Evolutionary conservation across 2,888 invertebrate genomes (phyloP).

Genomic region (Hedychridium roseum): DNA sequence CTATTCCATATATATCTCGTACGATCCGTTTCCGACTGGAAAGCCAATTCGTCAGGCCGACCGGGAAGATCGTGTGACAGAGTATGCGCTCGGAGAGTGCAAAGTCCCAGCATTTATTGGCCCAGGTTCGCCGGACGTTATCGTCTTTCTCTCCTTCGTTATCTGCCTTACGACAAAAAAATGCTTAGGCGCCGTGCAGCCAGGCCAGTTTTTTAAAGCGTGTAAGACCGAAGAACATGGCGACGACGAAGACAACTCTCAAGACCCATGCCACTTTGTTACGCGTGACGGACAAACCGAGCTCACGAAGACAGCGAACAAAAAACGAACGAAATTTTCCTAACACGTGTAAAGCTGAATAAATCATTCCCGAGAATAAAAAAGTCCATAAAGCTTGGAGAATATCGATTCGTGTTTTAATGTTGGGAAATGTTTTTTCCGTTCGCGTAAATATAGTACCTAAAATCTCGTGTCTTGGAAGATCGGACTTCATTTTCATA

Average conservation of each 20-base stretch:
- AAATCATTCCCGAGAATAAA: too few relatives aligned
- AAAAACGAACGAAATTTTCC: too few relatives aligned
- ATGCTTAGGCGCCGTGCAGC: slow-evolving; percentile 29
- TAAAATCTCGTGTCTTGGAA: too few relatives aligned
- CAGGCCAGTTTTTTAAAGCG: slow-evolving; percentile 17
- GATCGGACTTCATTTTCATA: too few relatives aligned
- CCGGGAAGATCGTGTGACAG: slow-evolving; percentile 30
- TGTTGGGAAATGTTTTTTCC: too few relatives aligned
- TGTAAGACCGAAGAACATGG: neutral
- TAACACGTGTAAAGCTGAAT: too few relatives aligned
- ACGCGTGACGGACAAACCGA: too few relatives aligned
- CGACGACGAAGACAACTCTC: neutral
- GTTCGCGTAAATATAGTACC: too few relatives aligned
- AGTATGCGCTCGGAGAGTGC: slow-evolving; percentile 41
- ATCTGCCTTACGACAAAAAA: slow-evolving; percentile 32
- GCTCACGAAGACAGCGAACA: too few relatives aligned
- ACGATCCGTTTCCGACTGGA: slow-evolving; percentile 13
- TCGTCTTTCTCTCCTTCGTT: slow-evolving; percentile 37
- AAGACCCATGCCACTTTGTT: neutral
- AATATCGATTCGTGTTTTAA: too few relatives aligned
- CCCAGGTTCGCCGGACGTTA: slow-evolving; percentile 35
- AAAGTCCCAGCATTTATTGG: slow-evolving; percentile 55
- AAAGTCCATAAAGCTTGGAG: too few relatives aligned
- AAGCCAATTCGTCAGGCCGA: slow-evolving; percentile 18
- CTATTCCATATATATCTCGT: slow-evolving; percentile 16